phyloP scores from a whole-genome alignment of 2,888 invertebrate species.

The Loripinus fragilis region DNA sequence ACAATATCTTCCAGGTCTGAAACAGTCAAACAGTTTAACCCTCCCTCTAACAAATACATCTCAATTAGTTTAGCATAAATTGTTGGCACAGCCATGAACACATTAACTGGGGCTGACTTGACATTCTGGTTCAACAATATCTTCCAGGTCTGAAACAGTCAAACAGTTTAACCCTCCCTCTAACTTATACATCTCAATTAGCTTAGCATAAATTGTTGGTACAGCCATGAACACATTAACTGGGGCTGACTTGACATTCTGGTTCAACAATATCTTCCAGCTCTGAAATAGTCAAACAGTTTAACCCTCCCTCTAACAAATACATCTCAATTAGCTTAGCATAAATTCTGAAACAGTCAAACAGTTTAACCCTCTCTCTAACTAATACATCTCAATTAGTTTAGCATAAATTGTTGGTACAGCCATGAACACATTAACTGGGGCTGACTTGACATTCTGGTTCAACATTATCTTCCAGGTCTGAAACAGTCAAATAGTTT shows the following conservation, averaged over 20 bases:
- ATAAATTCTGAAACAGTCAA: too few species aligned
- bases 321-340: slow-evolving; percentile 90
- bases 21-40: slow-evolving; percentile 8
- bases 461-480: slow-evolving; percentile 80
- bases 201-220: slow-evolving; percentile 92
- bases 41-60: slow-evolving; percentile 85
- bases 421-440: slow-evolving; percentile 92
- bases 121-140: slow-evolving; percentile 70
- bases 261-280: slow-evolving; percentile 78
- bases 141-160: slow-evolving; percentile 81
- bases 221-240: slow-evolving; percentile 94
- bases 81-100: slow-evolving; percentile 96
- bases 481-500: slow-evolving; percentile 67
- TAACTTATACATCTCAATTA: slow-evolving; percentile 91
- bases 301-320: too few species aligned
- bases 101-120: slow-evolving; percentile 87
- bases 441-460: slow-evolving; percentile 82
- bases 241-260: slow-evolving; percentile 85
- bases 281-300: too few species aligned
- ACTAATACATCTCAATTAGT: slow-evolving; percentile 88
- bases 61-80: slow-evolving; percentile 92
- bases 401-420: slow-evolving; percentile 95
- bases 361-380: slow-evolving; percentile 47
- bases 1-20: slow-evolving; percentile 81
- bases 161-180: too few species aligned